Conservation (phyloP, 2,888 invertebrate genomes). For the Monopis laevigella region DNA sequence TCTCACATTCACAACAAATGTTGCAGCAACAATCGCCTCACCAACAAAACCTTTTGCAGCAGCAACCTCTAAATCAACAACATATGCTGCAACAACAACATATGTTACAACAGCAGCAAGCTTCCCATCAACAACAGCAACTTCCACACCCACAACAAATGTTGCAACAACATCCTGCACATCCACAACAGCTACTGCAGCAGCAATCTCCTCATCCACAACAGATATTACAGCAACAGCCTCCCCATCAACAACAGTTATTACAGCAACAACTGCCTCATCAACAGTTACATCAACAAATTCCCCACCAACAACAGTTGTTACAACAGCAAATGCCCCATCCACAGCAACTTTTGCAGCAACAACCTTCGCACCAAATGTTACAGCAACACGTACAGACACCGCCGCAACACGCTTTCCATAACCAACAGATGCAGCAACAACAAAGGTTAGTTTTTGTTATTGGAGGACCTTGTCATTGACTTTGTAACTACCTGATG, state of each 20-base stretch:
- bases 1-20: slow-evolving; percentile 22
- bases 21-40: slow-evolving; percentile 19
- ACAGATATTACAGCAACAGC: slow-evolving; percentile 17
- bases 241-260: slow-evolving; percentile 18
- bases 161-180: slow-evolving; percentile 17
- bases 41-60: slow-evolving; percentile 18
- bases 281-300: slow-evolving; percentile 13
- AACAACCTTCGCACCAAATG: slow-evolving; percentile 20
- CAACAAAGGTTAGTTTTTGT: slow-evolving; percentile 31
- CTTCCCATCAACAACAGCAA: slow-evolving; percentile 25
- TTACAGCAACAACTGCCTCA: slow-evolving; percentile 2
- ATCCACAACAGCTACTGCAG: slow-evolving; percentile 18
- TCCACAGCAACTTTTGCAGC: slow-evolving; percentile 19
- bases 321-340: slow-evolving; percentile 13
- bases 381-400: slow-evolving; percentile 21
- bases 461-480: too few relatives aligned
- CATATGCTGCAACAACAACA: slow-evolving; percentile 41
- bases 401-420: slow-evolving; percentile 17
- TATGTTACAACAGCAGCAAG: slow-evolving; percentile 16
- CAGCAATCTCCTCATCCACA: neutral
- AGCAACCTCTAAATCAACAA: slow-evolving; percentile 26
- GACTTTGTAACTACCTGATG: too few relatives aligned
- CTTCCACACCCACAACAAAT: slow-evolving; percentile 6
- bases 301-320: slow-evolving; percentile 3
- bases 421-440: slow-evolving; percentile 25